These are phyloP conservation scores for Lepas anatifera DNA, from an alignment of 2,888 invertebrate genomes.

Conservation along the genomic window DNA sequence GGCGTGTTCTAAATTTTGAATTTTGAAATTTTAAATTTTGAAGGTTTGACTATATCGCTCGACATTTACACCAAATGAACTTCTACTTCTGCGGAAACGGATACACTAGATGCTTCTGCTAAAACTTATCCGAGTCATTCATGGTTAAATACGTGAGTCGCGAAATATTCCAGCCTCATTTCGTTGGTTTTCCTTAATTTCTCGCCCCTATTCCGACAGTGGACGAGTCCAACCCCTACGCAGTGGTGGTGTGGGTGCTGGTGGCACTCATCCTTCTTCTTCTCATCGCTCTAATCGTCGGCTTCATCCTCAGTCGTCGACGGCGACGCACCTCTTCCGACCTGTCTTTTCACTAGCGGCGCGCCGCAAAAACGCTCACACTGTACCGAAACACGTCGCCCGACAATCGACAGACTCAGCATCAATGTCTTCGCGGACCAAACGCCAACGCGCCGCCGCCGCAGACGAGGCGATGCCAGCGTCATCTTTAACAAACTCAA, in stretches of 20 bases:
- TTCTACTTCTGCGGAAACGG: too few relatives aligned
- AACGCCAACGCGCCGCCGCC: neutral
- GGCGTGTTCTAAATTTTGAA: too few relatives aligned
- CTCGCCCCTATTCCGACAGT: neutral
- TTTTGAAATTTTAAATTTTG: too few relatives aligned
- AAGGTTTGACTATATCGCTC: too few relatives aligned
- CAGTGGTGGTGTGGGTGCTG: constrained; percentile 4
- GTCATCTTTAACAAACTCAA: too few relatives aligned
- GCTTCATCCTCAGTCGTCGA: neutral
- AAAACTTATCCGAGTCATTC: too few relatives aligned
- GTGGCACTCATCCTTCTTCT: neutral
- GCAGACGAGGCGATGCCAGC: neutral
- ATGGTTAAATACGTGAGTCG: too few relatives aligned
- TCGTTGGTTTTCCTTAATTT: neutral
- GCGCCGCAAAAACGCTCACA: neutral
- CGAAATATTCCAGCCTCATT: too few relatives aligned
- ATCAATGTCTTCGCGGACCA: neutral
- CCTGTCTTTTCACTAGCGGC: constrained; percentile 10
- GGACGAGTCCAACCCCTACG: neutral
- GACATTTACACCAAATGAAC: too few relatives aligned
- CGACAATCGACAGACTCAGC: neutral
- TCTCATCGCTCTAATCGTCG: neutral
- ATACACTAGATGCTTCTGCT: too few relatives aligned
- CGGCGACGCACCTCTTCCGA: neutral
- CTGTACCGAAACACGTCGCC: neutral